These are phyloP conservation scores for Vulpes lagopus DNA, from an alignment of 2,113 vertebrate species.

Conservation along the genomic window DNA sequence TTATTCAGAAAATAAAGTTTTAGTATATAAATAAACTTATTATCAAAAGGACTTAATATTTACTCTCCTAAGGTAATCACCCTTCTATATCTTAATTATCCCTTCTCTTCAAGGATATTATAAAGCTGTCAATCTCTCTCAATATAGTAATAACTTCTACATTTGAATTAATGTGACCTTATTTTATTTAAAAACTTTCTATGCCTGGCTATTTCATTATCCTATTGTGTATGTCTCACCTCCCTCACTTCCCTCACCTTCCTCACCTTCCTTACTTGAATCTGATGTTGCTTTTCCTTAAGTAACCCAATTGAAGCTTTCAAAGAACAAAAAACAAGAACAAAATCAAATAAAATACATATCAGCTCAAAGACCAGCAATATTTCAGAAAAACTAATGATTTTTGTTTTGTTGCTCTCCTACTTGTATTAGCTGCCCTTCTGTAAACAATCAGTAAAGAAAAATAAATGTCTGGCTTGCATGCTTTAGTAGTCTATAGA, in stretches of 20 bases:
- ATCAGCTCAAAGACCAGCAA: background rate
- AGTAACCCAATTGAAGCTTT: constrained; percentile 16
- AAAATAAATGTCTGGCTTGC: background rate
- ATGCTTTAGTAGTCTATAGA: background rate
- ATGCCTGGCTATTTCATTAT: background rate
- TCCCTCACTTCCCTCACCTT: background rate
- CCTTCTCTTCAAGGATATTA: background rate
- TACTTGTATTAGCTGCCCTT: background rate
- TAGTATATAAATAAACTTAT: background rate
- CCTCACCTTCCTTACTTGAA: background rate
- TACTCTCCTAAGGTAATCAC: background rate
- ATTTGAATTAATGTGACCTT: background rate
- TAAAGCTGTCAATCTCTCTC: background rate
- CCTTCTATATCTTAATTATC: background rate
- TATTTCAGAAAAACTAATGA: background rate
- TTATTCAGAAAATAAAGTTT: background rate
- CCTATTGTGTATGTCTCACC: background rate
- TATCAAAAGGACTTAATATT: background rate
- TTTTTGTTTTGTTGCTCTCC: background rate
- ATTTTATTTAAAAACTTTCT: background rate
- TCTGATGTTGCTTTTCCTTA: background rate
- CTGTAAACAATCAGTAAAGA: background rate
- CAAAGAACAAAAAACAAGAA: background rate
- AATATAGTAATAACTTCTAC: background rate
- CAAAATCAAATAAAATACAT: background rate